Conservation (phyloP, 2,797 vertebrate species). For the Orientallactaga sibirica region DNA sequence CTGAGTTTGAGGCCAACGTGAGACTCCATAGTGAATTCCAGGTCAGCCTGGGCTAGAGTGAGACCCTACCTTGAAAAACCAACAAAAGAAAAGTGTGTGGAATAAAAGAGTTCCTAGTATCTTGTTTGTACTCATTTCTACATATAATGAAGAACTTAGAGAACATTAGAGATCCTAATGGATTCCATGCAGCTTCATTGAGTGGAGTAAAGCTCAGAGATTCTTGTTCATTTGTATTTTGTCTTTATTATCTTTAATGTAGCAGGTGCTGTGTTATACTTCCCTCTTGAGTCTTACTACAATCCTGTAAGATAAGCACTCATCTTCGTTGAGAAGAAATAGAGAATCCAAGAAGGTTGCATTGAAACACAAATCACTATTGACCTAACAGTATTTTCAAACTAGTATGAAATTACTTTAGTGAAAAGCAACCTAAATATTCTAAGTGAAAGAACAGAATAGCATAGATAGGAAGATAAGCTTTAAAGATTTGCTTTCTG, state of each 20-base stretch:
- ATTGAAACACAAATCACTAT: constrained; percentile 16
- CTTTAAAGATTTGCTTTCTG: neutral
- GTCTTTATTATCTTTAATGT: constrained; percentile 4
- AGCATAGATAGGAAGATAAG: neutral
- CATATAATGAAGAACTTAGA: neutral
- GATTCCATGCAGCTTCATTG: neutral
- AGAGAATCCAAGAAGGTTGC: neutral
- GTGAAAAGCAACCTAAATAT: constrained; percentile 2
- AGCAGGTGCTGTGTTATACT: neutral
- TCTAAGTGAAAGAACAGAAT: constrained; percentile 16
- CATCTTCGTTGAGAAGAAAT: neutral
- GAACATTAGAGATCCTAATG: neutral
- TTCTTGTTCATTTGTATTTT: neutral
- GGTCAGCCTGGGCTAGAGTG: no score
- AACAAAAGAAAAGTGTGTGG: no score
- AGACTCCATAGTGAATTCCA: no score
- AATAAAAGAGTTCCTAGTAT: no score
- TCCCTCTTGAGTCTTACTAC: neutral
- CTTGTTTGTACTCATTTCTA: neutral
- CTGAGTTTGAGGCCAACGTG: no score
- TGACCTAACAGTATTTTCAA: constrained; percentile 21
- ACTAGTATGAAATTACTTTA: neutral
- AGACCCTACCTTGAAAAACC: no score
- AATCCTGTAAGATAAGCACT: neutral
- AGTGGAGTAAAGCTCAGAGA: constrained; percentile 23